phyloP scores from a whole-genome alignment of 1,140 invertebrate species.

The Dreissena polymorpha region DNA sequence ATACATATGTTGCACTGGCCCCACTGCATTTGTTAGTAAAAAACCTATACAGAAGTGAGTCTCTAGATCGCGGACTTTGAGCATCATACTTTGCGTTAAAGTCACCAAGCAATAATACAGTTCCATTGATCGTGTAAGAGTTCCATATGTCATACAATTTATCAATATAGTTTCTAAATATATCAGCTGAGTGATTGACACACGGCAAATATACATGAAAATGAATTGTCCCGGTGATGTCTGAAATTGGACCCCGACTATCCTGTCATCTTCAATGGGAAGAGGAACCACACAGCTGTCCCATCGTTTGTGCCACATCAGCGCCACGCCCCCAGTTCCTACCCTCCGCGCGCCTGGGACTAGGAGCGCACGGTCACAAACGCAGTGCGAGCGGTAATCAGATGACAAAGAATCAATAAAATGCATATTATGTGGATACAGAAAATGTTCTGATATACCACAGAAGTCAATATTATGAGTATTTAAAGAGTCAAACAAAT shows the following conservation, averaged over 20 bases:
- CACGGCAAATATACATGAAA: constrained; percentile 34
- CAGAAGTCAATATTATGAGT: no score
- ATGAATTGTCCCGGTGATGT: constrained; percentile 1
- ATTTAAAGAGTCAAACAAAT: no score
- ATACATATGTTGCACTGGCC: no score
- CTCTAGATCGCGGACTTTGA: no score
- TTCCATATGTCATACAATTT: constrained; percentile 25
- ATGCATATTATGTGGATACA: constrained; percentile 30
- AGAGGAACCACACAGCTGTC: constrained; percentile 17
- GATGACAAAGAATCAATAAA: constrained; percentile 1
- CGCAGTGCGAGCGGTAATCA: constrained; percentile 13
- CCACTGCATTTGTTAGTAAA: no score
- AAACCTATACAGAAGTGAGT: no score
- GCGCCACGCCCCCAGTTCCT: constrained; percentile 34
- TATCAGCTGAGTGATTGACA: constrained; percentile 5
- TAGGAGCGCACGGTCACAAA: not conserved
- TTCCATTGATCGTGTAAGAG: constrained; percentile 10
- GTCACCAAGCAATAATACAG: no score
- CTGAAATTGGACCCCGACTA: constrained; percentile 31
- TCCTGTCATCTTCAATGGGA: constrained; percentile 16
- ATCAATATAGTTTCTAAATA: constrained; percentile 29
- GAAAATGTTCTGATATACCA: constrained; percentile 33
- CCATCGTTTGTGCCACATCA: constrained; percentile 29
- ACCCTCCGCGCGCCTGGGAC: not conserved
- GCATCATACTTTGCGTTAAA: no score